Conservation (phyloP, 2,797 vertebrate genomes). For the Diplodus puntazzo region DNA sequence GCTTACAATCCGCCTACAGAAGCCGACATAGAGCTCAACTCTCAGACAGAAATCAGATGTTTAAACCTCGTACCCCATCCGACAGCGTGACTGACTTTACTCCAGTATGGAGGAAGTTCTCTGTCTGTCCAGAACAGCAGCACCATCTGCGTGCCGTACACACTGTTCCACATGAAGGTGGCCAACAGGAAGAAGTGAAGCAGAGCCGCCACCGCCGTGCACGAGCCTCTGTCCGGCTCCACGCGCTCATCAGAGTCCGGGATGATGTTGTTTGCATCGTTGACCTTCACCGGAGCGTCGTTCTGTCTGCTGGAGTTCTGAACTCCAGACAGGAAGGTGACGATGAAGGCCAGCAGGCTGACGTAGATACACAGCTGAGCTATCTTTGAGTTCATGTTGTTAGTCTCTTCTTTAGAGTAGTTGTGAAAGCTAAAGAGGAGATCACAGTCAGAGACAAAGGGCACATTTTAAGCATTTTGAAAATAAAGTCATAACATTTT, state of each 20-base stretch:
- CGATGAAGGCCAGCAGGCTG: constrained; percentile 84
- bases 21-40: not conserved
- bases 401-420: not conserved
- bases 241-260: constrained; percentile 2
- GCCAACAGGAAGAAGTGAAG: constrained; percentile 85
- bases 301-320: constrained; percentile 62
- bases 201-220: constrained; percentile 67
- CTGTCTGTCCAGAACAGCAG: constrained; percentile 67
- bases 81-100: not conserved
- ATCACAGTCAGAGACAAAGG: too few species aligned
- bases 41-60: too few species aligned
- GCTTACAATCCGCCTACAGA: too few species aligned
- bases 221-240: constrained; percentile 16
- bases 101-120: constrained; percentile 68
- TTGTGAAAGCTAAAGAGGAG: too few species aligned
- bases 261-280: accelerated
- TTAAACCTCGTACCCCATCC: constrained; percentile 80
- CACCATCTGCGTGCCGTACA: constrained; percentile 77
- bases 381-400: constrained; percentile 62
- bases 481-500: too few species aligned
- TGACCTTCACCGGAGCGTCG: accelerated
- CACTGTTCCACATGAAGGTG: constrained; percentile 80
- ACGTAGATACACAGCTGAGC: constrained; percentile 80
- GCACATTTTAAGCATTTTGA: too few species aligned
- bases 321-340: constrained; percentile 83